These are phyloP conservation scores for Brenthis daphne DNA, from an alignment of 2,888 invertebrate genomes.

Conservation along the genomic window DNA sequence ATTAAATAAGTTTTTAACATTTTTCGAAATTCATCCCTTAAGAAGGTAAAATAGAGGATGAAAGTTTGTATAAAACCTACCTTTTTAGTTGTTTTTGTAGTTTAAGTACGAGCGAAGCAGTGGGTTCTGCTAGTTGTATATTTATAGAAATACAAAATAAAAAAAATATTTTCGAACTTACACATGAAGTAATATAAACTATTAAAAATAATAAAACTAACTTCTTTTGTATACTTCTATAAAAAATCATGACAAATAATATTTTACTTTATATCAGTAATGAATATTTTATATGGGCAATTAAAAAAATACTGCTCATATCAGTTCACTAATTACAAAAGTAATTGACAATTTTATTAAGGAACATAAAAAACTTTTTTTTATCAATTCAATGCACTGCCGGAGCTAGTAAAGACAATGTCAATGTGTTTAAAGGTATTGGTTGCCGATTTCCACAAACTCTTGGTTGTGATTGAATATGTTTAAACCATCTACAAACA, in stretches of 20 bases:
- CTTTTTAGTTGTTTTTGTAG: too few relatives aligned
- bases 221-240: slow-evolving; percentile 3
- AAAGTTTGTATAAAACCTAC: too few relatives aligned
- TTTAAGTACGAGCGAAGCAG: too few relatives aligned
- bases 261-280: background rate
- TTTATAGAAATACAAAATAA: background rate
- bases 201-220: background rate
- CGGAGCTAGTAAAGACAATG: slow-evolving; percentile 62
- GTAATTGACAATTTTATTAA: slow-evolving; percentile 27
- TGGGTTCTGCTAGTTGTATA: too few relatives aligned
- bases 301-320: slow-evolving; percentile 2
- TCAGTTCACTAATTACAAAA: slow-evolving; percentile 1
- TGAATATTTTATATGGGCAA: slow-evolving; percentile 2
- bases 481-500: slow-evolving; percentile 89
- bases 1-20: too few relatives aligned
- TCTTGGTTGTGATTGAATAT: slow-evolving; percentile 86
- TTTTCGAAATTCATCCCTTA: too few relatives aligned
- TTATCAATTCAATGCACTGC: slow-evolving; percentile 61
- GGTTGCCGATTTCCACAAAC: slow-evolving; percentile 71
- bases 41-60: too few relatives aligned
- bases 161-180: slow-evolving; percentile 13
- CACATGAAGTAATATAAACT: slow-evolving; percentile 10
- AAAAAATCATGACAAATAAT: background rate
- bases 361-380: slow-evolving; percentile 34
- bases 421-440: slow-evolving; percentile 59